These are phyloP conservation scores for Enteromius thamalakanensis DNA, from an alignment of 2,797 vertebrate genomes.

Conservation along the genomic window DNA sequence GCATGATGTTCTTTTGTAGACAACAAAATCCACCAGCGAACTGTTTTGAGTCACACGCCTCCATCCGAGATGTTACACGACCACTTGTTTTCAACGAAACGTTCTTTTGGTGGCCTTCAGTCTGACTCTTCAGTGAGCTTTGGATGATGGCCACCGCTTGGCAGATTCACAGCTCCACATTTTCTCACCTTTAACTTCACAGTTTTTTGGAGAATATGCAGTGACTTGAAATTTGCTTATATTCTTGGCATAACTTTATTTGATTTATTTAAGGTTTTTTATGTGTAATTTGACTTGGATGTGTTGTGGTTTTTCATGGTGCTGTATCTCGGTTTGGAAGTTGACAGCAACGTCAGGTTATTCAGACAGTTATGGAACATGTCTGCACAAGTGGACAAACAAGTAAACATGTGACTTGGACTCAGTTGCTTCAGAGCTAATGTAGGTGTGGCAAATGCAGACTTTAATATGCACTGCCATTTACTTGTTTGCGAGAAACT, in stretches of 20 bases:
- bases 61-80: constrained; percentile 23
- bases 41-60: constrained; percentile 21
- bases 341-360: background rate
- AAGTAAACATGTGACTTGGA: background rate
- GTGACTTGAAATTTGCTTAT: background rate
- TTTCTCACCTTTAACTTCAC: constrained; percentile 15
- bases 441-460: background rate
- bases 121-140: constrained; percentile 15
- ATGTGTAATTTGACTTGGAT: background rate
- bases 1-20: background rate
- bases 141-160: constrained; percentile 18
- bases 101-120: constrained; percentile 8
- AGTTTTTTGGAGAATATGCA: background rate
- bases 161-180: constrained; percentile 19
- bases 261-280: background rate
- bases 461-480: background rate
- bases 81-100: constrained; percentile 19
- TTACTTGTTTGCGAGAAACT: background rate
- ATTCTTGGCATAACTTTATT: background rate
- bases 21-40: background rate
- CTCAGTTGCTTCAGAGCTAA: background rate
- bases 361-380: background rate
- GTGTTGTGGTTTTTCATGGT: background rate
- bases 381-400: constrained; percentile 24
- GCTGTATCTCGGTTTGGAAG: background rate